Evolutionary conservation across 2,797 vertebrate species (phyloP).

Genomic region (Cossypha polioptera): DNA sequence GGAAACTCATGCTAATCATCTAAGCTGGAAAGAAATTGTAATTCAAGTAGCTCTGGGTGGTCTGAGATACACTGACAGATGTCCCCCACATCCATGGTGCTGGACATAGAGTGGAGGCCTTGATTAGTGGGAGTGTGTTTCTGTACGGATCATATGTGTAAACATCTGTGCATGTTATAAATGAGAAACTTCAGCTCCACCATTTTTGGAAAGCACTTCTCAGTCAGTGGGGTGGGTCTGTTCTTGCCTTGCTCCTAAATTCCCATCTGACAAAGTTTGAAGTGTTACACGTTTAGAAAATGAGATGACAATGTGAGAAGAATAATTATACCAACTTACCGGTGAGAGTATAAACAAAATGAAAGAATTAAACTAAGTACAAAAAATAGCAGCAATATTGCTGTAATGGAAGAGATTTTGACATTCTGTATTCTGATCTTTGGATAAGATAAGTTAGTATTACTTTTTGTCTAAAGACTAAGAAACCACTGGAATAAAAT

Average conservation of each 20-base stretch:
- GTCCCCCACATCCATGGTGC: background rate
- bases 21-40: background rate
- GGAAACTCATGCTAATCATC: background rate
- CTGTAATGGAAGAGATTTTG: background rate
- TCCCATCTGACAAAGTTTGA: background rate
- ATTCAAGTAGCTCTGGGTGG: background rate
- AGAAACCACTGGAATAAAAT: background rate
- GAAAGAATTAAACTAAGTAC: background rate
- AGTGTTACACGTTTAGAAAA: background rate
- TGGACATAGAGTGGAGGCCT: background rate
- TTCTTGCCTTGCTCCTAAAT: background rate
- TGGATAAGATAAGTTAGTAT: background rate
- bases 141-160: fast-evolving
- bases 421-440: background rate
- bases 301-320: background rate
- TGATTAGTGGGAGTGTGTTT: background rate
- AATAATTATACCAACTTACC: background rate
- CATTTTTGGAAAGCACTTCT: background rate
- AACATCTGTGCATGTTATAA: fast-evolving
- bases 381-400: background rate
- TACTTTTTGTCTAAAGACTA: background rate
- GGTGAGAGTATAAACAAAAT: background rate
- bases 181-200: background rate
- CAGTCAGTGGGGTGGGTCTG: background rate
- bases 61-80: background rate